Evolutionary conservation across 2,797 vertebrate genomes (phyloP).

Genomic region (Notolabrus celidotus): DNA sequence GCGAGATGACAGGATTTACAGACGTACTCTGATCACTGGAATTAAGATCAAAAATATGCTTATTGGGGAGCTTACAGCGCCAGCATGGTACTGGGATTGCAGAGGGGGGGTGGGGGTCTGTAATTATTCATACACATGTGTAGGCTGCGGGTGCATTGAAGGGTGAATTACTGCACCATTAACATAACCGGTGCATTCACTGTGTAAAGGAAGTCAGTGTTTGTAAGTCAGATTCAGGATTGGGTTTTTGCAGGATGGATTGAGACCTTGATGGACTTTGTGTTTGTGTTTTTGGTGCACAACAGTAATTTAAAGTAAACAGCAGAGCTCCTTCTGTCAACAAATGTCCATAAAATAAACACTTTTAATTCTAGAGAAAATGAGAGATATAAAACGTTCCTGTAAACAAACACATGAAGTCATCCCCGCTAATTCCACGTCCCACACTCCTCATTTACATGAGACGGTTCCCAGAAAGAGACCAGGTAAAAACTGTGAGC

Average conservation of each 20-base stretch:
- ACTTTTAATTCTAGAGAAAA: too few species aligned
- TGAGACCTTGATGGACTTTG: too few species aligned
- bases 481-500: conserved; percentile 7
- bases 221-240: background rate
- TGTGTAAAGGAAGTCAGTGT: conserved; percentile 14
- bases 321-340: background rate
- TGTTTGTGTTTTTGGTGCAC: background rate
- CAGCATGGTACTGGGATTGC: conserved; percentile 12
- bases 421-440: conserved; percentile 35
- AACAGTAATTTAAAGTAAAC: background rate
- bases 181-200: conserved; percentile 21
- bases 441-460: conserved; percentile 47
- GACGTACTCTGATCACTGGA: conserved; percentile 63
- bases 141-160: conserved; percentile 22
- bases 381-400: too few species aligned
- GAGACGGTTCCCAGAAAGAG: background rate
- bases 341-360: too few species aligned
- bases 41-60: conserved; percentile 54
- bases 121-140: conserved; percentile 54
- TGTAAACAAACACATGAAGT: conserved; percentile 6
- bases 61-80: conserved; percentile 37
- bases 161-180: conserved; percentile 26
- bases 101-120: background rate
- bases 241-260: background rate
- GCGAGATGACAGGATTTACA: conserved; percentile 60